Evolutionary conservation across 1,140 invertebrate species (phyloP), one percentile per base, ranked within the genome.

Genomic region (Drosophila nigromelanica): DNA sequence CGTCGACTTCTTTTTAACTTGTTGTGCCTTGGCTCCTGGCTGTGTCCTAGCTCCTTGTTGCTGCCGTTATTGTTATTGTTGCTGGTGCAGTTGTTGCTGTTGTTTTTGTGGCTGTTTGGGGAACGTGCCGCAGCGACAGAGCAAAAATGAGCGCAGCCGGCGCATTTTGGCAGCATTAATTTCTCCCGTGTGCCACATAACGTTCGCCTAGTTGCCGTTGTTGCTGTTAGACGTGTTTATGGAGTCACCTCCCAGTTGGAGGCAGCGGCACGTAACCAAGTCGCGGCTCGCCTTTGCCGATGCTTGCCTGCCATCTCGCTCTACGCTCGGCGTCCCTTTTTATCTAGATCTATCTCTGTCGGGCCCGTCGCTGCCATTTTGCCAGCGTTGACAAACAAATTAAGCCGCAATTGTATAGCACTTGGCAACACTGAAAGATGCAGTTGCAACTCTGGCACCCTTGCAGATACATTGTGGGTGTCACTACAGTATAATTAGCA

Each of bases 161-260:
- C 68, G 63, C 68, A 85, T 83, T 83, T 83, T 83, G 80, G 80
- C 73, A 83, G 81, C 80, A 83, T 82, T 82, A 85, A 85, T 85
- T 85, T 77, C 73, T 85, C 80, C 80, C 80, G 81, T 77, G 80
- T 85, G 80, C 54, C 80, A 83, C 80, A 83, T 83, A 82, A 83
- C 71, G 55, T 70, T 60, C 55, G 61, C 50, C 55, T 54, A 15
- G 60, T 48, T 63, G 33, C 35, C 18, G 52, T 47, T 60, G 50
- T 30, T 54, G 37, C 62, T 40, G 54, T 47, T 80, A 75, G 63
- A 82, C 80, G 71, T 83, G 80, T 82, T 82, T 82, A 82, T 82
- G 71, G 66, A 82, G 79, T 75, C 71, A 74, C 75, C 83, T 78
- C 68, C 62, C 70, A 50, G 72, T 51, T 47, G 78, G 50, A 64